Evolutionary conservation across 2,113 vertebrate species (phyloP).

Genomic region (Pelecanus crispus): DNA sequence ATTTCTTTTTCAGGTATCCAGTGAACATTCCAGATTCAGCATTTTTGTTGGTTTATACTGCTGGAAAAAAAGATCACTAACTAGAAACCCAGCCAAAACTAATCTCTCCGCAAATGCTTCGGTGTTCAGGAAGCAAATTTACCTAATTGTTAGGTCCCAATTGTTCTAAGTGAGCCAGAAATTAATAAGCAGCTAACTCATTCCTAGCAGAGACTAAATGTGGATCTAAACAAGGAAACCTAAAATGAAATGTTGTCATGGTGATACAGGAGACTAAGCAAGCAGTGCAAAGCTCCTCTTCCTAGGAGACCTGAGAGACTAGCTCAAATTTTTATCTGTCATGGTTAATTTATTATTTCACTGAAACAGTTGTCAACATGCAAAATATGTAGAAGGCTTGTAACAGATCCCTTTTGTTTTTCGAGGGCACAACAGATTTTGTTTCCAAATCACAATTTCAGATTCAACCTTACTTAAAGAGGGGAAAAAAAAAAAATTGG

Average conservation of each 20-base stretch:
- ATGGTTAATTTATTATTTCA: constrained; percentile 71
- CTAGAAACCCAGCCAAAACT: neutral
- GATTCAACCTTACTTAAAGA: neutral
- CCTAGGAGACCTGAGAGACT: constrained; percentile 62
- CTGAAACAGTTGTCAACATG: constrained; percentile 67
- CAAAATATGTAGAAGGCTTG: constrained; percentile 20
- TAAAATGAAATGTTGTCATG: constrained; percentile 68
- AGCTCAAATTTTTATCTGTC: constrained; percentile 70
- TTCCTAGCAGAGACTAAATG: constrained; percentile 26
- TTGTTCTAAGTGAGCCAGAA: neutral
- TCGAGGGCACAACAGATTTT: constrained; percentile 22
- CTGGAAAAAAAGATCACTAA: neutral
- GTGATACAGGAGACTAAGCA: constrained; percentile 64
- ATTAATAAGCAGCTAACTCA: constrained; percentile 18
- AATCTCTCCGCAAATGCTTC: neutral
- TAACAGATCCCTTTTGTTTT: constrained; percentile 50
- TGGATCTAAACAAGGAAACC: constrained; percentile 53
- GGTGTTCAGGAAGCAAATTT: neutral
- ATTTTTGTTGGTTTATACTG: neutral
- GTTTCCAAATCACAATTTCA: constrained; percentile 23
- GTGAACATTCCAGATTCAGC: neutral
- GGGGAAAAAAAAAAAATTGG: neutral
- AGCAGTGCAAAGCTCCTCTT: constrained; percentile 23
- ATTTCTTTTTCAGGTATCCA: neutral
- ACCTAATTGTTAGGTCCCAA: neutral